Conservation (phyloP, 2,888 invertebrate species). For the Colletes collaris region DNA sequence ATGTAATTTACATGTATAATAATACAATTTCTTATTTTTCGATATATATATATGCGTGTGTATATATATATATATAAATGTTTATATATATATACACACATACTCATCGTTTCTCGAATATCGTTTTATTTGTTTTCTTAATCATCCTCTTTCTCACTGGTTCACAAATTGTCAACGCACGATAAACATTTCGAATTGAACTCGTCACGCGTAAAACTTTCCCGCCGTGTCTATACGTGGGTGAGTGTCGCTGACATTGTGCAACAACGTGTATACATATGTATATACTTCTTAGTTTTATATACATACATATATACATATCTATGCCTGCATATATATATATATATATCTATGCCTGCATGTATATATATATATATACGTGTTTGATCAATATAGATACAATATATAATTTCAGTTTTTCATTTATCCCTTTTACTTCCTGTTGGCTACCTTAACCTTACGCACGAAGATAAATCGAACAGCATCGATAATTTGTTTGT, state of each 20-base stretch:
- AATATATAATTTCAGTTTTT: slow-evolving; percentile 17
- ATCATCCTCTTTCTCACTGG: not conserved
- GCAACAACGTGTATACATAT: slow-evolving; percentile 53
- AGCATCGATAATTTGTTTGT: not conserved
- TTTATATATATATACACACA: no score
- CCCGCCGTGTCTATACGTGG: not conserved
- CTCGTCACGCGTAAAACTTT: slow-evolving; percentile 3
- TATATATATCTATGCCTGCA: slow-evolving; percentile 24
- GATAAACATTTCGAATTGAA: slow-evolving; percentile 39
- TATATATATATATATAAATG: slow-evolving; percentile 7
- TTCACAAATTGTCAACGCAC: slow-evolving; percentile 32
- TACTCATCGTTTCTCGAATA: slow-evolving; percentile 24
- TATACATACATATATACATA: slow-evolving; percentile 21
- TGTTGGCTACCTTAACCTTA: not conserved
- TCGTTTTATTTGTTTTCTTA: slow-evolving; percentile 7
- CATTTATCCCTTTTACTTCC: not conserved
- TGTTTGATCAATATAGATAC: slow-evolving; percentile 34
- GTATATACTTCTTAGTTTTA: slow-evolving; percentile 13
- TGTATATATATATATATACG: slow-evolving; percentile 28
- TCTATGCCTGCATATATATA: slow-evolving; percentile 24
- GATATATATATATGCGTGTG: not conserved
- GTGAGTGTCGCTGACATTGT: slow-evolving; percentile 36
- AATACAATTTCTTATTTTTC: slow-evolving; percentile 54
- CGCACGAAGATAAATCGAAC: not conserved
- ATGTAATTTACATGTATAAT: slow-evolving; percentile 72